A percentile compares a stretch with the other conserved stretches of the same genome.
These are phyloP conservation scores for Brachystomella parvula DNA, from an alignment of 1,140 invertebrate genomes.

Conservation along the genomic window DNA sequence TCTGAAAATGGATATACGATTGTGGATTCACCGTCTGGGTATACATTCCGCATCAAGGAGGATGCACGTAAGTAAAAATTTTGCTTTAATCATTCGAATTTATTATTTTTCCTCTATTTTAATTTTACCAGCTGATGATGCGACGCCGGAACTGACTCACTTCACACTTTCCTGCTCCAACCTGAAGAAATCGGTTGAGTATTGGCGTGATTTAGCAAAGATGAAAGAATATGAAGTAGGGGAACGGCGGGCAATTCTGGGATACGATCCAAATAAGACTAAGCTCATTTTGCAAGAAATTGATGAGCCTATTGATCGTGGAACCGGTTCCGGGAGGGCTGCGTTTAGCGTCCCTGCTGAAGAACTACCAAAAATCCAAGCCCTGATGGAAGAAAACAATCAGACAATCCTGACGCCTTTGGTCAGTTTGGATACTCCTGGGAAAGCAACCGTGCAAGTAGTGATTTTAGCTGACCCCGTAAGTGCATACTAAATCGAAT, in stretches of 20 bases:
- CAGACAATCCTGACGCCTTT: conserved; percentile 77
- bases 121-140: neutral
- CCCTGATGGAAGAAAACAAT: conserved; percentile 61
- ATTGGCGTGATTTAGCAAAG: conserved; percentile 71
- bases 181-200: conserved; percentile 64
- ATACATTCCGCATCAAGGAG: conserved; percentile 72
- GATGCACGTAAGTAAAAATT: conserved; percentile 55
- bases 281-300: conserved; percentile 57
- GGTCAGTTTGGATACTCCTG: conserved; percentile 85
- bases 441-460: conserved; percentile 90
- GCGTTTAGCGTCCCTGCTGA: conserved; percentile 79
- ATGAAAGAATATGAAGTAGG: conserved; percentile 60
- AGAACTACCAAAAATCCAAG: conserved; percentile 64
- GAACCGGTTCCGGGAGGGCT: conserved; percentile 88
- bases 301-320: conserved; percentile 61
- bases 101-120: neutral
- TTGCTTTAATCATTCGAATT: too few relatives aligned
- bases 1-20: conserved; percentile 52
- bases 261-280: conserved; percentile 63
- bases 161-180: conserved; percentile 55
- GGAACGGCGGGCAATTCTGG: conserved; percentile 54
- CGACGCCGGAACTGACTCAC: neutral
- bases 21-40: conserved; percentile 79
- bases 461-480: conserved; percentile 91
- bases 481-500: conserved; percentile 39